phyloP scores from a whole-genome alignment of 2,888 invertebrate species.

The Cantharis lateralis region DNA sequence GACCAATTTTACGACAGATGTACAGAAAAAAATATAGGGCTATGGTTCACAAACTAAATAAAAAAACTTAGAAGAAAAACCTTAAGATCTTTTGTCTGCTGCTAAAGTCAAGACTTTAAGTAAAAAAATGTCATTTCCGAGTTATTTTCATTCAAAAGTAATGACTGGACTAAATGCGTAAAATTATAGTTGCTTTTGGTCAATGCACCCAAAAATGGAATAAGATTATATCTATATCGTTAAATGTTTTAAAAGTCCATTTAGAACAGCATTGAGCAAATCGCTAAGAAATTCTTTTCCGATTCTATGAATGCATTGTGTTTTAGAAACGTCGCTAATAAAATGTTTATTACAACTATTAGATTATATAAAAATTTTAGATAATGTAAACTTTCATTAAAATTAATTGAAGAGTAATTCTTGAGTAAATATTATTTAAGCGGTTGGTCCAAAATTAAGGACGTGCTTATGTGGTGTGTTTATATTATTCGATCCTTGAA shows the following conservation, averaged over 20 bases:
- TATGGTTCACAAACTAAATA: no score
- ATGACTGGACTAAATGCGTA: no score
- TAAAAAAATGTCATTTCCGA: no score
- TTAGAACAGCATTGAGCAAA: not conserved
- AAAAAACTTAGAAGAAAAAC: no score
- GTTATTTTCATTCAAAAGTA: no score
- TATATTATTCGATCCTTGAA: not conserved
- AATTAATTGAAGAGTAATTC: not conserved
- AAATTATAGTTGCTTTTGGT: not conserved
- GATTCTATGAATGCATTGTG: not conserved
- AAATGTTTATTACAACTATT: not conserved
- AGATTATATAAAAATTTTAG: not conserved
- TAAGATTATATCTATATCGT: not conserved
- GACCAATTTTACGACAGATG: no score
- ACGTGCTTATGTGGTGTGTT: not conserved
- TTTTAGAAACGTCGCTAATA: not conserved
- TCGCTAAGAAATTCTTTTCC: not conserved
- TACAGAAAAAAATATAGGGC: no score
- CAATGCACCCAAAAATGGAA: no score
- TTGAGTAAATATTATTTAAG: not conserved
- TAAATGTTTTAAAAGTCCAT: not conserved
- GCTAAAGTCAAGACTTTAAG: no score
- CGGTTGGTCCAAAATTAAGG: not conserved
- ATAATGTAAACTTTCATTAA: not conserved
- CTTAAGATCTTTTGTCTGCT: no score